A percentile compares a stretch with the other conserved stretches of the same genome.
Conservation (phyloP, 2,113 vertebrate species). For the Mastomys natalensis region DNA sequence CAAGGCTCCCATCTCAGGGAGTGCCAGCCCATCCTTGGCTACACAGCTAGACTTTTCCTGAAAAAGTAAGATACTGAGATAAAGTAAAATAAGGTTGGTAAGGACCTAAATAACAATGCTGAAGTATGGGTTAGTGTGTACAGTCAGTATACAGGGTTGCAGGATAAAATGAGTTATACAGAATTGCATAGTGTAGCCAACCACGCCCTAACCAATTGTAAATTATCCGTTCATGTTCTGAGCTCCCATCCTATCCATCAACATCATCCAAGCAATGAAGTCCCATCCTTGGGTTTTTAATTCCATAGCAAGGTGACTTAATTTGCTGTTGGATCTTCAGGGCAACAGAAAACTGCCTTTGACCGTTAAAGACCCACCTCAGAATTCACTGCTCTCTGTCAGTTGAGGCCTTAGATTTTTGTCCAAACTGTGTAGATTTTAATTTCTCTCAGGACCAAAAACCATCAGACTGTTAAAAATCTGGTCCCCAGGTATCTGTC, state of each 20-base stretch:
- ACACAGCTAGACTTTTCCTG: not conserved
- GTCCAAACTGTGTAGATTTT: not conserved
- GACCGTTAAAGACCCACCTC: not conserved
- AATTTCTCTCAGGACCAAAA: not conserved
- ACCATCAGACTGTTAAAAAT: not conserved
- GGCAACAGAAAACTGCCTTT: not conserved
- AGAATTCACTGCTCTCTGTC: not conserved
- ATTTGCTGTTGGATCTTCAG: not conserved
- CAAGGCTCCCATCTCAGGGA: not conserved
- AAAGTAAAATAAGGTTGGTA: not conserved
- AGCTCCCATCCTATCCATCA: not conserved
- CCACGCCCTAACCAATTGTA: not conserved
- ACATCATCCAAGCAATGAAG: not conserved
- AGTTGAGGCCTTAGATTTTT: constrained; percentile 13
- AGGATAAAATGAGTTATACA: not conserved
- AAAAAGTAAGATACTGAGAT: not conserved
- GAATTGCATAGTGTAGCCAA: not conserved
- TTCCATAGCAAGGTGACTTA: not conserved
- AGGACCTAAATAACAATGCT: not conserved
- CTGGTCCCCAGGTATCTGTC: not conserved
- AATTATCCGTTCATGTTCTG: not conserved
- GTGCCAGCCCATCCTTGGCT: not conserved
- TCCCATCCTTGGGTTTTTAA: not conserved
- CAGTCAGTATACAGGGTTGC: not conserved
- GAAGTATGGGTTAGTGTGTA: not conserved